phyloP scores from a whole-genome alignment of 30 jellyfish, hydroid and myxozoan genomes.

The Rhopilema esculentum region DNA sequence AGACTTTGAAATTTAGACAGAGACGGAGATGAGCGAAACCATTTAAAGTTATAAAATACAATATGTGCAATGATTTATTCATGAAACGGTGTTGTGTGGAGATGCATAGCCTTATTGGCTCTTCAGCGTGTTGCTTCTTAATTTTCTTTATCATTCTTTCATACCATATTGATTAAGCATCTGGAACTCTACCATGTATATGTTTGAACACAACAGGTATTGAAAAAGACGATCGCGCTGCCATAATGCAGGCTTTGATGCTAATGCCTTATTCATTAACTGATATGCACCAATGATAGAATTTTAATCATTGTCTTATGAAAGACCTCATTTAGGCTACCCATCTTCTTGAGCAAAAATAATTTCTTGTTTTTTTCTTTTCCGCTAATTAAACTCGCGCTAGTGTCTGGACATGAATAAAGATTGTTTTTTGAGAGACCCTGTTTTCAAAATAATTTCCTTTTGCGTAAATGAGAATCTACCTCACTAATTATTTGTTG shows the following conservation, averaged over 20 bases:
- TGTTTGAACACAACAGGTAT: not conserved
- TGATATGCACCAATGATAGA: not conserved
- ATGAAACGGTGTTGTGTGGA: not conserved
- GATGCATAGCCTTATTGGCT: not conserved
- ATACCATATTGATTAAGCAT: not conserved
- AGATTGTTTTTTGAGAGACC: not conserved
- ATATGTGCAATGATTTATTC: not conserved
- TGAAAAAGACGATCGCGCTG: not conserved
- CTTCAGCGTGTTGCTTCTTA: not conserved
- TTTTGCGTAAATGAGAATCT: not conserved
- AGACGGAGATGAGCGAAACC: not conserved
- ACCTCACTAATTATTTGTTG: not conserved
- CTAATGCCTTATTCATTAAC: not conserved
- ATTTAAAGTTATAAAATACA: not conserved
- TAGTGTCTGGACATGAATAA: not conserved
- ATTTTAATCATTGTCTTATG: not conserved
- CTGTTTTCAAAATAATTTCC: not conserved
- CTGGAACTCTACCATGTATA: not conserved
- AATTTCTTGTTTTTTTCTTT: not conserved
- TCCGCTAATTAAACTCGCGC: not conserved
- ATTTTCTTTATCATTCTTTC: not conserved
- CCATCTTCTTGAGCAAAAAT: not conserved
- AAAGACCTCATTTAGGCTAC: not conserved
- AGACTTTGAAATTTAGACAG: not conserved
- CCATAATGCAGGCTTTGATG: not conserved